Base-by-base conservation (phyloP, 2,888 invertebrate species). In the Xanthia togata region DNA sequence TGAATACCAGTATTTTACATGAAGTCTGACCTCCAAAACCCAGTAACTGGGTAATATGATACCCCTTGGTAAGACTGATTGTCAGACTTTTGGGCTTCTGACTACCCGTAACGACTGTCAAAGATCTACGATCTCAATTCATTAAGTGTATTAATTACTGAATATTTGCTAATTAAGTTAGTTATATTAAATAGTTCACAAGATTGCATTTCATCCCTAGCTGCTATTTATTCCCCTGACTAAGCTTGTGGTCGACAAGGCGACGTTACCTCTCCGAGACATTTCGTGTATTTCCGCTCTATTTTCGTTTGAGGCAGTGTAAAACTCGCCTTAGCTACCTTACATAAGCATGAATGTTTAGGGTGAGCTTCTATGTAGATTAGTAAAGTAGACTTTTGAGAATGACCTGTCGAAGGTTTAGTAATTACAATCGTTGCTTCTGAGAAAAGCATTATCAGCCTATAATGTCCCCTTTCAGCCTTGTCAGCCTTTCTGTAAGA, bases 251-350 rank as follows among this genome's bases (percentile, higher is more conserved):
- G 80, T 82, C 31, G 50, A 26, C 41, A 67, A 44, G 23, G 23
- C 50, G 17, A 53, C 26, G 65, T 53, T 31, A 57, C 62, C 35
- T 65, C 57, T 75, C 57, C 57, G 83, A 59, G 67, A 70, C 35
- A 63, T 35, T 82, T 26, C 47, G 41, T 59, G 41, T 82, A 50
- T 63, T 77, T 59, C 82, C 53, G 57, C 38, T 41, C 26, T 81
- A 44, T 57, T 73, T 78, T 81, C 50, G n/a, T 73, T 73, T 59
- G 73, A 50, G 17, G 23, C 17, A 17, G 50, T 41, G 63, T 64
- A 12, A 63, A 35, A 41, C 35, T n/a, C 17, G 31, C 63, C 5
- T 47, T 53, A 35, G 23, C 35, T 5, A 14, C 20, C 17, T 31
- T 50, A 57, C 8, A 20, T 55, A 63, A 63, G 20, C 20, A n/a